Conservation (phyloP, 2,888 invertebrate genomes). For the Drosophila anomelani region DNA sequence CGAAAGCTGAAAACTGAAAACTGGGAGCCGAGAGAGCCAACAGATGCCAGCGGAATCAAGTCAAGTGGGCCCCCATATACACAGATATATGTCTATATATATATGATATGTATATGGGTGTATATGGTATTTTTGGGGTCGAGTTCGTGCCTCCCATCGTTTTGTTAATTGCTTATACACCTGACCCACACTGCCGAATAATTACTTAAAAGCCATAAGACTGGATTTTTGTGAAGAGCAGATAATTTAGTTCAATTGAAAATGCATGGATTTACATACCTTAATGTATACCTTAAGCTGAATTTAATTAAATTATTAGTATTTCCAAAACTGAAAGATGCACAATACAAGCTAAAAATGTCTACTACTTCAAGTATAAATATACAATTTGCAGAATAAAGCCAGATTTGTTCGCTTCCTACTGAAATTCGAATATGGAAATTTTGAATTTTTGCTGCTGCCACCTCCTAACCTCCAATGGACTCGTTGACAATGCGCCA, state of each 20-base stretch:
- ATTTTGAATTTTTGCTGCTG: conserved; percentile 10
- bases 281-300: background rate
- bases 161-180: conserved; percentile 70
- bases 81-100: background rate
- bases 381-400: background rate
- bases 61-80: conserved; percentile 50
- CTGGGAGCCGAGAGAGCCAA: conserved; percentile 24
- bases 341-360: background rate
- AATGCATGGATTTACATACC: background rate
- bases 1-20: background rate
- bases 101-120: conserved; percentile 5
- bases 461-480: conserved; percentile 24
- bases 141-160: conserved; percentile 56
- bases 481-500: conserved; percentile 40
- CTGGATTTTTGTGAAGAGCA: background rate
- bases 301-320: background rate
- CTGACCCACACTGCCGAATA: conserved; percentile 23
- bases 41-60: conserved; percentile 44
- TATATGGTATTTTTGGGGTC: conserved; percentile 60
- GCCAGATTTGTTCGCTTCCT: background rate
- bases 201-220: too few species aligned
- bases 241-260: background rate
- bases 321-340: background rate
- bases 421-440: conserved; percentile 5
- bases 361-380: background rate